Percentiles rank a stretch among this genome's conserved stretches.
phyloP scores from a whole-genome alignment of 1,140 invertebrate genomes.

The Penaeus indicus region DNA sequence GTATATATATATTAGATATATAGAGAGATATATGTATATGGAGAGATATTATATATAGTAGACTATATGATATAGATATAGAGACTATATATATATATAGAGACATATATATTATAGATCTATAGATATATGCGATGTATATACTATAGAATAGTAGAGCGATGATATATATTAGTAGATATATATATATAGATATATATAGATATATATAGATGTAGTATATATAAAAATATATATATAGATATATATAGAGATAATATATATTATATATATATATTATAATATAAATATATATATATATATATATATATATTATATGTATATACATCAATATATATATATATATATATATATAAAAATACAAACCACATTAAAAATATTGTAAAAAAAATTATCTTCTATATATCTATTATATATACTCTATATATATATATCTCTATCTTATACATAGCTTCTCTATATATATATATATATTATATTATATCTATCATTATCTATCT shows the following conservation, averaged over 20 bases:
- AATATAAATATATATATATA: slow-evolving; percentile 16
- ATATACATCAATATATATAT: neutral
- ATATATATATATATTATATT: no score
- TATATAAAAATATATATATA: neutral
- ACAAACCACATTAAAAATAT: neutral
- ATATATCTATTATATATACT: neutral
- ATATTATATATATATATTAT: slow-evolving; percentile 2
- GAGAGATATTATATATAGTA: no score
- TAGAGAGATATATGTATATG: no score
- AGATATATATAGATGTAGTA: neutral
- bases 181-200: neutral
- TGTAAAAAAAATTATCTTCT: neutral
- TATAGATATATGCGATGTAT: no score
- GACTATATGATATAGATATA: no score
- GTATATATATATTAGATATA: no score
- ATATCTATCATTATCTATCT: no score
- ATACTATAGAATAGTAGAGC: slow-evolving; percentile 1
- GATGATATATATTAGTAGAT: neutral
- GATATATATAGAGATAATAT: slow-evolving; percentile 14
- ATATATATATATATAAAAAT: neutral
- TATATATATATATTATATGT: neutral
- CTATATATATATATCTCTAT: neutral
- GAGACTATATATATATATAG: no score
- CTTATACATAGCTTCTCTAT: no score
- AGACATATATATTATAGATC: no score